Evolutionary conservation across 2,797 vertebrate species (phyloP), one percentile per base, ranked within the genome.

Genomic region (Urophycis tenuis): DNA sequence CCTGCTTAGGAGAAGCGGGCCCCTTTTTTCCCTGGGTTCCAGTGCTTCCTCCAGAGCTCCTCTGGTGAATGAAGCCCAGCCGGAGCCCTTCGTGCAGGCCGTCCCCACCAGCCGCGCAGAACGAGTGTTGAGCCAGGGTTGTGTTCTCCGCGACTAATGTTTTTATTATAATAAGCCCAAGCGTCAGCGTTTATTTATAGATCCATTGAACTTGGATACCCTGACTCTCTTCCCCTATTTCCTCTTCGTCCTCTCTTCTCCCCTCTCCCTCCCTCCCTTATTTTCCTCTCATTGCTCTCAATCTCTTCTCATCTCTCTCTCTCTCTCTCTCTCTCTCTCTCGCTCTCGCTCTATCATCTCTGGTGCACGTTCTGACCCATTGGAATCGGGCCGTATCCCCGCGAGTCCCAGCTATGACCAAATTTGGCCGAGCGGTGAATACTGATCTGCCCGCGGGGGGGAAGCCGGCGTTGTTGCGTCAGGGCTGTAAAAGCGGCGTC

Each of bases 341-440:
- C 49, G 19, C 49, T 15, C 53, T 19, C 53, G 11, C 67, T 9
- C 91, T 88, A 88, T 92, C 82, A 88, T 87, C 89, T 93, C 83
- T 90, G 81, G 88, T 93, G 92, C 92, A 93, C 93, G 30, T 92
- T 91, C 90, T 93, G 92, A 93, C 92, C 94, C 90, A 90, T 87
- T 86, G 90, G 91, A 93, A 93, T 94, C 87, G 89, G 93, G 94
- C 94, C 92, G 92, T 87, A 91, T 93, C 92, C 89, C 83, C 82
- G 82, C 82, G 81, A 90, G 92, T 91, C 29, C 91, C 91, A 91
- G 86, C 89, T 88, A 87, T 95, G 93, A 95, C 95, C 95, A 95
- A 96, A 95, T 95, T 94, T 94, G 95, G 93, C 92, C 90, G 91
- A 92, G 88, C 86, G 91, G n/a, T 91, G 91, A 92, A 90, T 86